Evolutionary conservation across 2,797 vertebrate genomes (phyloP).

Genomic region (Uromys caudimaculatus): DNA sequence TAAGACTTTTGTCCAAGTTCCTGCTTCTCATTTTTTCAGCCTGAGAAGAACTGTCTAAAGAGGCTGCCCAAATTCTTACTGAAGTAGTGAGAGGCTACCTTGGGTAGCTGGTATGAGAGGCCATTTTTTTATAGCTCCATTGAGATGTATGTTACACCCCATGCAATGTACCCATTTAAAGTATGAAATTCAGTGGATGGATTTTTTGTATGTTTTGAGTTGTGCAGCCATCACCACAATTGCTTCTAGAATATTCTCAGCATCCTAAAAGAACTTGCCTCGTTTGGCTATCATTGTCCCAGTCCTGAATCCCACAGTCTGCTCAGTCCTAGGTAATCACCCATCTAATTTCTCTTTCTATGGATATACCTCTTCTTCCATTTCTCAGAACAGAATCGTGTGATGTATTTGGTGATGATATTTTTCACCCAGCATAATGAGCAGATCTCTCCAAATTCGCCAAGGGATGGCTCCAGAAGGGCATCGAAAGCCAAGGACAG

Average conservation of each 20-base stretch:
- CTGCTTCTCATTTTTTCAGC: conserved; percentile 14
- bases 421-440: conserved; percentile 41
- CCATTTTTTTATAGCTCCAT: conserved; percentile 39
- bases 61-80: neutral
- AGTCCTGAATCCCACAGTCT: neutral
- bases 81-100: neutral
- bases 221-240: neutral
- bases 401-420: neutral
- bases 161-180: conserved; percentile 30
- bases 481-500: neutral
- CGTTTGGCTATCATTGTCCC: neutral
- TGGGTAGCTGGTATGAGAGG: conserved; percentile 8
- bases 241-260: conserved; percentile 58
- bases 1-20: conserved; percentile 37
- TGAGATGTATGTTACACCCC: conserved; percentile 18
- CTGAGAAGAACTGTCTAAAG: conserved; percentile 41
- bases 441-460: conserved; percentile 22
- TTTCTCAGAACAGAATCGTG: conserved; percentile 44
- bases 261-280: neutral
- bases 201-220: neutral
- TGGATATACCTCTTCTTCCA: neutral
- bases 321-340: neutral
- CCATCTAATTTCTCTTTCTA: conserved; percentile 60
- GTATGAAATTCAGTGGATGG: conserved; percentile 36
- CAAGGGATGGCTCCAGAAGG: conserved; percentile 45